Evolutionary conservation across 2,888 invertebrate species (phyloP), one percentile per base, ranked within the genome.

Genomic region (Lasioglossum villosulum): DNA sequence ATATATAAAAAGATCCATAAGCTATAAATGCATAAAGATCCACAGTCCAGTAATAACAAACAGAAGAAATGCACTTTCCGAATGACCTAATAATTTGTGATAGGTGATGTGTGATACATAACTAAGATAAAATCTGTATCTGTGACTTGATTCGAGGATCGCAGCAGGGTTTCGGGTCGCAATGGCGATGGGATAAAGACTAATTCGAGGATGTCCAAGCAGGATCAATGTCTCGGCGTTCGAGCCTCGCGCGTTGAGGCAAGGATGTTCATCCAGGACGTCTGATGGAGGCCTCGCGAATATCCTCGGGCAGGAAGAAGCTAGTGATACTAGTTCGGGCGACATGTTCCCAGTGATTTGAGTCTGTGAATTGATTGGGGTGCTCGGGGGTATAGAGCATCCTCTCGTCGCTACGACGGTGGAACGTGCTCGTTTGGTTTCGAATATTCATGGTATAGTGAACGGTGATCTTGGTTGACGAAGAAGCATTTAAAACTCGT

Each of bases 201-300:
- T 66, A 66, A 66, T 19, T 30, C 1, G 19, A 66, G 19, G 66
- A 19, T 45, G 30, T 72, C 27, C 27, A 19, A 42, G 30, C 52
- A 48, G 37, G 39, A 78, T 86, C 86, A 86, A 86, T 81, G 81
- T 74, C 81, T 68, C 86, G 72, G 59, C 81, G 59, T 80, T 75
- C 80, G 75, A 52, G 39, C 23, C 14, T n/a, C 56, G 66, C 75
- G 37, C 39, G 39, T 23, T 45, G 63, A 68, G 34, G 30, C 66
- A 37, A 68, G 34, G 68, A 59, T 75, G 75, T 75, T 42, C 68
- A 16, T 23, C 34, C 63, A 71, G 30, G 30, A 30, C 52, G 10
- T 70, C 42, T 45, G 66, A 66, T 14, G 45, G 48, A 56, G 27
- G 27, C 27, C 5, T 27, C 66, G 73, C 59, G 30, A 59, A 63